Base-by-base conservation (phyloP, 2,888 invertebrate species). In the Nesidiocoris tenuis region DNA sequence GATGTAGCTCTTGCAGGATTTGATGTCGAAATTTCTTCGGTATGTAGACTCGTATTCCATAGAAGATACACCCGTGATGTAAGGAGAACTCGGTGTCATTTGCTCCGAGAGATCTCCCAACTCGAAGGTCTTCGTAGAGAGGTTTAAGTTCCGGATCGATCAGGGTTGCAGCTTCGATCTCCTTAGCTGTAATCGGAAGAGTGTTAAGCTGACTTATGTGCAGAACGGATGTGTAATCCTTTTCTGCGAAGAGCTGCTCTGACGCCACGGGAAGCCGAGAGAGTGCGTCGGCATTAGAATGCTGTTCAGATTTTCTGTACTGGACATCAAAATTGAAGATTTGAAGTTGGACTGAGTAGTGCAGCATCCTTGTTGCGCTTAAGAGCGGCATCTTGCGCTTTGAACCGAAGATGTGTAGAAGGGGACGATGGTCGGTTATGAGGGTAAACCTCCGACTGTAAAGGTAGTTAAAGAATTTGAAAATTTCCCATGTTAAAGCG, bases 341-440 rank as follows among this genome's bases (percentile, higher is more conserved):
- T 55, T 74, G 74, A 1, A 74, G 65, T 2, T 74, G 64, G 1
- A 74, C 9, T 3, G 74, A 54, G 21, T 74, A 74, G 23, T 65
- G 65, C 17, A 74, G 21, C 22, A 74, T 24, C n/a, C 74, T 1
- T 5, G 74, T 65, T n/a, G 74, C 54, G 64, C 65, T 63, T 2
- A 63, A n/a, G 2, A 63, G 21, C 3, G 59, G 59, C 24, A 72
- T 19, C 55, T 24, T 54, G 2, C 16, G 5, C 16, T 74, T n/a
- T 1, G 63, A 39, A 1, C 65, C 25, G 54, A 75, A 75, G n/a
- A 75, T 75, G 7, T 56, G 61, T 1, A 70, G 16, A 61, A 83
- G 79, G 18, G 83, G 82, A 76, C 83, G 81, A 79, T 81, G 81
- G 78, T 83, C 83, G 1, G 82, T 82, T 3, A 82, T 74, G 0